These are phyloP conservation scores for Metridium senile DNA, from an alignment of 92 coral and sea anemone species.

Conservation along the genomic window DNA sequence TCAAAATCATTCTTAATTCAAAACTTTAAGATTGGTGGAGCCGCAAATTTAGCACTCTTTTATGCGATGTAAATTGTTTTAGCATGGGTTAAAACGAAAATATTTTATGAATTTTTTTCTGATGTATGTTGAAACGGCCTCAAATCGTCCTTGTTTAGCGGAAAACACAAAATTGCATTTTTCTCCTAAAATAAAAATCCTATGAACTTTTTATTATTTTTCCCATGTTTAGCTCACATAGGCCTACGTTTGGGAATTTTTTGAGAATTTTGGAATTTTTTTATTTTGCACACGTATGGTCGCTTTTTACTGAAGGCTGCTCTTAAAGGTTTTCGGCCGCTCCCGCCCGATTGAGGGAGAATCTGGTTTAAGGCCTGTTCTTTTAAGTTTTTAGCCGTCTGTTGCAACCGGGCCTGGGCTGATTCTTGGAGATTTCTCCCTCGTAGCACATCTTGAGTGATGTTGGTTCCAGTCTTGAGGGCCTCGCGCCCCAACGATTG, in stretches of 20 bases:
- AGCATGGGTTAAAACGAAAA: neutral
- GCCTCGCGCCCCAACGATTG: no score
- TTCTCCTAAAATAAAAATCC: constrained; percentile 36
- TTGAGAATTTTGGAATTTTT: constrained; percentile 20
- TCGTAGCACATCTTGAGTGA: no score
- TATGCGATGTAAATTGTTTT: constrained; percentile 10
- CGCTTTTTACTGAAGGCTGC: constrained; percentile 29
- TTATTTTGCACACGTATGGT: constrained; percentile 31
- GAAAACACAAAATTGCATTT: constrained; percentile 25
- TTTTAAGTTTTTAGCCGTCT: no score
- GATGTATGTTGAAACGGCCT: constrained; percentile 12
- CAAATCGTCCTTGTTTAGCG: constrained; percentile 9
- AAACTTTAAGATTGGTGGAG: neutral
- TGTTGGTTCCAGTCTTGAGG: no score
- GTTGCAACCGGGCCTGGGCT: no score
- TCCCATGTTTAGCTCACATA: constrained; percentile 26
- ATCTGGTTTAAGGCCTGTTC: no score
- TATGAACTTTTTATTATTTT: constrained; percentile 25
- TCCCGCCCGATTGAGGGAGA: no score
- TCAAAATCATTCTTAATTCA: no score
- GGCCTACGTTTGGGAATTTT: constrained; percentile 31
- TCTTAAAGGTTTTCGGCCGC: no score
- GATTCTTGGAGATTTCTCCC: no score
- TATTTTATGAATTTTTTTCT: constrained; percentile 20
- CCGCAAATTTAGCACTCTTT: constrained; percentile 10